phyloP scores from a whole-genome alignment of 2,888 invertebrate genomes.

The Dynastes hyllus region DNA sequence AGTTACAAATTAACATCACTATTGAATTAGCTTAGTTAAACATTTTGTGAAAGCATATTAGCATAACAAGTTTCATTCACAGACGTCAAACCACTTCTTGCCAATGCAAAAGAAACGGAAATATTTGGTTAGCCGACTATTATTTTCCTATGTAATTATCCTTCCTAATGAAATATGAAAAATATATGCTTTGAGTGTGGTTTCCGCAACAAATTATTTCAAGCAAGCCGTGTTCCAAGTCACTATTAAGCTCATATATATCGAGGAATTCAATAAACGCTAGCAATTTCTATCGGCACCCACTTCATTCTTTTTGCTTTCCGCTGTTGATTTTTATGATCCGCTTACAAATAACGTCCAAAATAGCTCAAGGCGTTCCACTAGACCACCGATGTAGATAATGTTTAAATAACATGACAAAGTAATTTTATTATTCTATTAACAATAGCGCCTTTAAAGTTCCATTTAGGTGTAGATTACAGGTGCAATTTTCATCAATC shows the following conservation, averaged over 20 bases:
- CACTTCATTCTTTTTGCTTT: constrained; percentile 4
- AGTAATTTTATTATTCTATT: constrained; percentile 29
- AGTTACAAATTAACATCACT: too few relatives aligned
- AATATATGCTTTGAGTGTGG: too few relatives aligned
- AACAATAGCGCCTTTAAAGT: constrained; percentile 25
- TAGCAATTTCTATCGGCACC: not conserved
- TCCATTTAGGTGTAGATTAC: not conserved
- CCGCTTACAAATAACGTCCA: constrained; percentile 15
- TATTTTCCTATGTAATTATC: too few relatives aligned
- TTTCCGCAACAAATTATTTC: not conserved
- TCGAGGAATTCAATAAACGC: constrained; percentile 4
- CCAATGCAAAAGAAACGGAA: too few relatives aligned
- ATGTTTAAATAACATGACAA: constrained; percentile 33
- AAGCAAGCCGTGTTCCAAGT: not conserved
- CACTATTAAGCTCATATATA: not conserved
- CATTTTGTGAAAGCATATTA: not conserved
- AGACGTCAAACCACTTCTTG: too few relatives aligned
- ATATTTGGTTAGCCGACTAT: too few relatives aligned
- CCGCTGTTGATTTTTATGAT: not conserved
- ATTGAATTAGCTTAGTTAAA: too few relatives aligned
- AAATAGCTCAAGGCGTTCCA: not conserved
- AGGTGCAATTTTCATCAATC: constrained; percentile 1
- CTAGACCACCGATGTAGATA: constrained; percentile 27
- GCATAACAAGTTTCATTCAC: too few relatives aligned
- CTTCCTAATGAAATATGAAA: too few relatives aligned